Evolutionary conservation across 2,797 vertebrate species (phyloP).

Genomic region (Rhynchotus rufescens): DNA sequence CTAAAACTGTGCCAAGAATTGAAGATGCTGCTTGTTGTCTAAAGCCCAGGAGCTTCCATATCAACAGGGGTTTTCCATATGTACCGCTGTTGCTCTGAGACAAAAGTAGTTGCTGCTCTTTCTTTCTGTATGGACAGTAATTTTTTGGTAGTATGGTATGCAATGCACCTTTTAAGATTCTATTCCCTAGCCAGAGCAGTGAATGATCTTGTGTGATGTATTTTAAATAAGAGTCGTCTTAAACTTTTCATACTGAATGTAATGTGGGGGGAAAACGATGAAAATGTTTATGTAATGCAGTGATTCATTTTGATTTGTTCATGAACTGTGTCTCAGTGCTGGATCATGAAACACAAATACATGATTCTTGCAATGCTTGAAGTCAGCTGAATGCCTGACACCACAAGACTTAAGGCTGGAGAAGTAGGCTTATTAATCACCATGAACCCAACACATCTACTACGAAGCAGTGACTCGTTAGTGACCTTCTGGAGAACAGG

Average conservation of each 20-base stretch:
- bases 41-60: neutral
- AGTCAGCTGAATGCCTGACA: neutral
- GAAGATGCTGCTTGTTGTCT: neutral
- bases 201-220: neutral
- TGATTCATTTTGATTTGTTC: neutral
- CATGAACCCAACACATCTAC: neutral
- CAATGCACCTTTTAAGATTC: neutral
- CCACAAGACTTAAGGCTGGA: neutral
- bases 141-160: neutral
- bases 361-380: neutral
- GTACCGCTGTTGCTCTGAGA: neutral
- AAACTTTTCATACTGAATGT: neutral
- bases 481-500: neutral
- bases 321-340: neutral
- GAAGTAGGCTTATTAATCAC: neutral
- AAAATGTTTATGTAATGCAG: neutral
- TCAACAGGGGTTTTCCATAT: neutral
- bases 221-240: neutral
- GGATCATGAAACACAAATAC: neutral
- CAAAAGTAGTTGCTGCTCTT: neutral
- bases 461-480: neutral
- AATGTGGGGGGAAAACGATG: neutral
- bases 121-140: neutral
- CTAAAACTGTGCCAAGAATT: neutral
- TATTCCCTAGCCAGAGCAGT: neutral